Conservation (phyloP, 2,797 vertebrate species). For the Falco concolor region DNA sequence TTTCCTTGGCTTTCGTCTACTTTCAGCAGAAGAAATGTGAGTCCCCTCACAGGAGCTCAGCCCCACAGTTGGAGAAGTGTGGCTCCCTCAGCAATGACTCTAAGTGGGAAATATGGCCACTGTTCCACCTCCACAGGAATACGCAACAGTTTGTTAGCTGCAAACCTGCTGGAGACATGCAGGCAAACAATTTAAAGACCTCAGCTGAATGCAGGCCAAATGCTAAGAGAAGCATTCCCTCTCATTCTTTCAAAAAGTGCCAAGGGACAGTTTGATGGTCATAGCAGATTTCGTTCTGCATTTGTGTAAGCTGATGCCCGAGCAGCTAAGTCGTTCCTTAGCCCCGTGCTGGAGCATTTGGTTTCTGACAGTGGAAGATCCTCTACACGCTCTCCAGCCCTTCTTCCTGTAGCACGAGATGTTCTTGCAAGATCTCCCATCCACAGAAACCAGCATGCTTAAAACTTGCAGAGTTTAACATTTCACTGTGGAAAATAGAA, state of each 20-base stretch:
- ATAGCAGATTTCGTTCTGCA: background rate
- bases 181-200: conserved; percentile 7
- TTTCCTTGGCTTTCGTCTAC: conserved; percentile 23
- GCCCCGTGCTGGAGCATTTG: background rate
- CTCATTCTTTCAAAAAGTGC: background rate
- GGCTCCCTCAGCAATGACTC: background rate
- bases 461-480: background rate
- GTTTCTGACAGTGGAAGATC: background rate
- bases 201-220: background rate
- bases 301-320: background rate
- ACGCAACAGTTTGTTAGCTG: background rate
- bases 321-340: background rate
- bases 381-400: background rate
- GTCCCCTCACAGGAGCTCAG: background rate
- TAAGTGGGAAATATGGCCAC: background rate
- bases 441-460: background rate
- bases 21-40: background rate
- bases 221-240: background rate
- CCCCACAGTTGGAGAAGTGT: background rate
- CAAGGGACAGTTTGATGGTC: background rate
- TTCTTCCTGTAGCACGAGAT: background rate
- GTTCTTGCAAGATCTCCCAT: background rate
- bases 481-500: background rate
- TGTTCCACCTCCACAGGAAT: background rate
- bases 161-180: background rate